These are phyloP conservation scores for Papilio machaon DNA, from an alignment of 1,140 invertebrate genomes.

Conservation along the genomic window DNA sequence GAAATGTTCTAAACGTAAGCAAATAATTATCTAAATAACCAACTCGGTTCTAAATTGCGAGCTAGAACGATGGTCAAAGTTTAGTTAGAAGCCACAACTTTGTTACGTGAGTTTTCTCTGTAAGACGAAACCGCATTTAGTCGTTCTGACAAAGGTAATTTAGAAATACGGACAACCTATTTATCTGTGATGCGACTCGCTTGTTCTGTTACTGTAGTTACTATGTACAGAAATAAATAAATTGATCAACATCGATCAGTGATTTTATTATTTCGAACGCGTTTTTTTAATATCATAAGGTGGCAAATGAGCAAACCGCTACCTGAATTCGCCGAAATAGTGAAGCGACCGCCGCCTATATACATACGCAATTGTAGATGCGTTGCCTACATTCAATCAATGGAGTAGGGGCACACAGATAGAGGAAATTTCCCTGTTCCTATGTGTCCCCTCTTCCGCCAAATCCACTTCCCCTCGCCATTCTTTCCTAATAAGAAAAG, in stretches of 20 bases:
- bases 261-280: background rate
- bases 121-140: constrained; percentile 35
- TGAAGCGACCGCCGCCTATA: too few species aligned
- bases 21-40: constrained; percentile 2
- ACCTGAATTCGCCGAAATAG: too few species aligned
- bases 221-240: background rate
- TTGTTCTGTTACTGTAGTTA: background rate
- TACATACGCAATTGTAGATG: too few species aligned
- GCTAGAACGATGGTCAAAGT: constrained; percentile 18
- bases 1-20: background rate
- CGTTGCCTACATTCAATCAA: too few species aligned
- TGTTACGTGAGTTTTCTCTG: constrained; percentile 31
- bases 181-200: constrained; percentile 6
- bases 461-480: too few species aligned
- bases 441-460: too few species aligned
- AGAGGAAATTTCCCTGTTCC: too few species aligned
- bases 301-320: too few species aligned
- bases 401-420: too few species aligned
- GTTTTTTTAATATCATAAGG: too few species aligned
- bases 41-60: constrained; percentile 6
- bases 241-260: background rate
- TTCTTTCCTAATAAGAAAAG: too few species aligned
- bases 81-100: constrained; percentile 29
- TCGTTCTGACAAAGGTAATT: constrained; percentile 37
- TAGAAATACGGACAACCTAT: constrained; percentile 36